Conservation (phyloP, 1,140 invertebrate genomes). For the Lordiphosa stackelbergi region DNA sequence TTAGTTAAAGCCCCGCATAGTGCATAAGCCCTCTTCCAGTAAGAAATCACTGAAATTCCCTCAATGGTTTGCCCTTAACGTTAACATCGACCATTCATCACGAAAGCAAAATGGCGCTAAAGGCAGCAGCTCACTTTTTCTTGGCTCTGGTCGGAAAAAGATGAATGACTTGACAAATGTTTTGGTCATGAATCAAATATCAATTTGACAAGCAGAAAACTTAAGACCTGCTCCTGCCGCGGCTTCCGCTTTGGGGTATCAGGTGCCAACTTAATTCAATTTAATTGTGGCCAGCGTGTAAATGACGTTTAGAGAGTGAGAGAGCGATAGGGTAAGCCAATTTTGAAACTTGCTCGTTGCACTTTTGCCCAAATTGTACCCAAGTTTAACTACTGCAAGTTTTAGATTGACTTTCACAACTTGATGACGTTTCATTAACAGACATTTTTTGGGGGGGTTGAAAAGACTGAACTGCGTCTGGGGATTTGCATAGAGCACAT, state of each 20-base stretch:
- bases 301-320: constrained; percentile 41
- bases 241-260: constrained; percentile 18
- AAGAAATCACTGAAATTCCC: constrained; percentile 42
- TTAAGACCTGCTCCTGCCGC: constrained; percentile 6
- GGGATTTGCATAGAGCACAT: constrained; percentile 51
- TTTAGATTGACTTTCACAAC: constrained; percentile 51
- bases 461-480: constrained; percentile 30
- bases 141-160: constrained; percentile 45
- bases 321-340: constrained; percentile 3
- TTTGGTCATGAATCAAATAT: constrained; percentile 76
- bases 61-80: constrained; percentile 12
- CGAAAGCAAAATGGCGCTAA: constrained; percentile 12
- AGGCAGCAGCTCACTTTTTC: constrained; percentile 19
- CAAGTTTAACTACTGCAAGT: constrained; percentile 14
- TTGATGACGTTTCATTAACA: constrained; percentile 69
- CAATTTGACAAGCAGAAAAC: constrained; percentile 71
- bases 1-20: neutral
- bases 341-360: constrained; percentile 10
- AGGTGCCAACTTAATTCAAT: constrained; percentile 70
- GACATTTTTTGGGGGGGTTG: neutral
- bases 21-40: constrained; percentile 7
- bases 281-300: constrained; percentile 69
- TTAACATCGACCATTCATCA: constrained; percentile 13
- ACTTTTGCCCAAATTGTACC: constrained; percentile 4
- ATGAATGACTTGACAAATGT: constrained; percentile 76